Percentiles rank a stretch among this genome's conserved stretches.
Conservation (phyloP, 2,888 invertebrate species). For the Alloscopus bannaensis region DNA sequence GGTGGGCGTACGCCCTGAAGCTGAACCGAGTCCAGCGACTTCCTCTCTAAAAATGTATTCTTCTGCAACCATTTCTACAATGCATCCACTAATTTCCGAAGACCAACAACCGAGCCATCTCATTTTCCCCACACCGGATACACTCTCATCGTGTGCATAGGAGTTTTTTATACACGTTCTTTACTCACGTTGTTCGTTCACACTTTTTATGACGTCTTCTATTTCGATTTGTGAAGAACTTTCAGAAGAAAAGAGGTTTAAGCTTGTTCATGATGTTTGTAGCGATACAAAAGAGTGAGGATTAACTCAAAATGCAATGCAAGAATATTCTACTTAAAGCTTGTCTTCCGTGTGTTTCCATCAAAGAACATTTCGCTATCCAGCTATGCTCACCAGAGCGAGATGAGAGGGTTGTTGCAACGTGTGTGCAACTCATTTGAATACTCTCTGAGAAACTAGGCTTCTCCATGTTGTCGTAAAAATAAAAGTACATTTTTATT, state of each 20-base stretch:
- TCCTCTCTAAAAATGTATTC: too few species aligned
- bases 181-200: slow-evolving; percentile 1
- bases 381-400: slow-evolving; percentile 10
- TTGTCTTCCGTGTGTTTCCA: not conserved
- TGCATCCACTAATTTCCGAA: too few species aligned
- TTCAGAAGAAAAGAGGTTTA: not conserved
- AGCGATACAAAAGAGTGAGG: too few species aligned
- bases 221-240: slow-evolving; percentile 7
- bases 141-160: slow-evolving; percentile 20
- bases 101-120: too few species aligned
- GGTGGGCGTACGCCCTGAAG: too few species aligned
- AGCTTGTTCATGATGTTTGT: not conserved
- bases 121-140: too few species aligned
- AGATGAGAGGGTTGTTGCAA: slow-evolving; percentile 4
- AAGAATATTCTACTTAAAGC: too few species aligned
- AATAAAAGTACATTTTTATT: slow-evolving; percentile 20
- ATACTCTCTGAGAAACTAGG: slow-evolving; percentile 6
- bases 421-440: slow-evolving; percentile 25
- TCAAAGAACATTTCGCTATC: slow-evolving; percentile 6
- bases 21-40: too few species aligned
- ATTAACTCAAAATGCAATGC: too few species aligned
- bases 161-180: not conserved
- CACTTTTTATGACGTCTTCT: not conserved
- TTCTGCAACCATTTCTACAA: too few species aligned
- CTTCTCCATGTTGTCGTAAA: slow-evolving; percentile 13